phyloP scores from a whole-genome alignment of 1,140 invertebrate genomes.

The Eueides isabella region DNA sequence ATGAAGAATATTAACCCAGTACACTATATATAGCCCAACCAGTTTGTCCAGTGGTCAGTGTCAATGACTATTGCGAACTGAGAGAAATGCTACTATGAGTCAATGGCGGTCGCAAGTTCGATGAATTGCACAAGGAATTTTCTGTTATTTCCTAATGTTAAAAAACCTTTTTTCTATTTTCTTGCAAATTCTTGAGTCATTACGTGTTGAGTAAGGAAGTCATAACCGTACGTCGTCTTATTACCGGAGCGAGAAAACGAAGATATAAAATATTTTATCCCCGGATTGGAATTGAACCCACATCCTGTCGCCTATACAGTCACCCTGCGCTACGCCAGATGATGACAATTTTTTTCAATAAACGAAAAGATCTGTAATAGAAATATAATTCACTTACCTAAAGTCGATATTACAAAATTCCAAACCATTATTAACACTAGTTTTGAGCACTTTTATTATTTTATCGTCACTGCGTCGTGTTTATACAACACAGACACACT shows the following conservation, averaged over 20 bases:
- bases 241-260: too few relatives aligned
- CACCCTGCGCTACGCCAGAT: too few relatives aligned
- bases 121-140: not conserved
- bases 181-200: too few relatives aligned
- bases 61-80: not conserved
- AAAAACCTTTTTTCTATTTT: too few relatives aligned
- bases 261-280: too few relatives aligned
- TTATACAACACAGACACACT: not conserved
- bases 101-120: not conserved
- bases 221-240: too few relatives aligned
- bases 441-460: not conserved
- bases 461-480: not conserved
- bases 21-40: slow-evolving; percentile 10
- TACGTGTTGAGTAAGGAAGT: too few relatives aligned
- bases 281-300: too few relatives aligned
- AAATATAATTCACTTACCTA: not conserved
- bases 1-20: slow-evolving; percentile 1
- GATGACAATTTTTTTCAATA: too few relatives aligned
- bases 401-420: not conserved
- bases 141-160: too few relatives aligned
- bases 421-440: not conserved
- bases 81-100: not conserved
- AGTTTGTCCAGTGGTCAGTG: not conserved
- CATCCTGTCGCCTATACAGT: too few relatives aligned
- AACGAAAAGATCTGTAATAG: too few relatives aligned